These are phyloP conservation scores for Eriosoma lanigerum DNA, from an alignment of 1,140 invertebrate species.

Conservation along the genomic window DNA sequence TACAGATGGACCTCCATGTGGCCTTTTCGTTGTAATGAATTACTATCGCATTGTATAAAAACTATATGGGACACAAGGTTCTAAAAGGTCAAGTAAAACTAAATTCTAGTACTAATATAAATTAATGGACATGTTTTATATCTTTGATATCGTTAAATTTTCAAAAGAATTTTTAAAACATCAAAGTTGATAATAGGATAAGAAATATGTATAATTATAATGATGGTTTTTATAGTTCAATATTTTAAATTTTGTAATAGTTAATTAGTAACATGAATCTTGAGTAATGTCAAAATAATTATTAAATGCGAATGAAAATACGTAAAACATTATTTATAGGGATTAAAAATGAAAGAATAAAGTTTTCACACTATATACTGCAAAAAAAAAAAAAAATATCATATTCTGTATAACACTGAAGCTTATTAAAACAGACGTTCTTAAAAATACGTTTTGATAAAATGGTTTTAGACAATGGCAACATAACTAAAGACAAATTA, in stretches of 20 bases:
- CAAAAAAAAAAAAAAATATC: neutral
- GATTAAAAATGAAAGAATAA: neutral
- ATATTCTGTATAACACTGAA: no score
- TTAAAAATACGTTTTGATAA: no score
- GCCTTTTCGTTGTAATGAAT: slow-evolving; percentile 29
- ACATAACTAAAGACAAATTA: neutral
- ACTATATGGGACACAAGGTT: slow-evolving; percentile 4
- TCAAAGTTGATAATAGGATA: neutral
- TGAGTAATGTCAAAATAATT: neutral
- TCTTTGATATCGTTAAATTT: neutral
- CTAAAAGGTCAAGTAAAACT: slow-evolving; percentile 6
- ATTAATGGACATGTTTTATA: neutral
- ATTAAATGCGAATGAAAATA: neutral
- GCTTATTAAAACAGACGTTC: no score
- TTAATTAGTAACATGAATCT: neutral
- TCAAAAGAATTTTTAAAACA: neutral
- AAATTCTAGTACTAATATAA: neutral
- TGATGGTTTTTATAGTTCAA: neutral
- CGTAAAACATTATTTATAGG: neutral
- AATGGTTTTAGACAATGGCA: no score
- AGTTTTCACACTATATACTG: neutral
- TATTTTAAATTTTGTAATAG: neutral
- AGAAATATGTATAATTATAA: neutral
- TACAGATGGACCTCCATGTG: slow-evolving; percentile 33
- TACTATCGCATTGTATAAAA: neutral